Percentiles rank a stretch among this genome's conserved stretches.
Evolutionary conservation across 1,140 invertebrate genomes (phyloP).

Genomic region (Doryteuthis pealeii): DNA sequence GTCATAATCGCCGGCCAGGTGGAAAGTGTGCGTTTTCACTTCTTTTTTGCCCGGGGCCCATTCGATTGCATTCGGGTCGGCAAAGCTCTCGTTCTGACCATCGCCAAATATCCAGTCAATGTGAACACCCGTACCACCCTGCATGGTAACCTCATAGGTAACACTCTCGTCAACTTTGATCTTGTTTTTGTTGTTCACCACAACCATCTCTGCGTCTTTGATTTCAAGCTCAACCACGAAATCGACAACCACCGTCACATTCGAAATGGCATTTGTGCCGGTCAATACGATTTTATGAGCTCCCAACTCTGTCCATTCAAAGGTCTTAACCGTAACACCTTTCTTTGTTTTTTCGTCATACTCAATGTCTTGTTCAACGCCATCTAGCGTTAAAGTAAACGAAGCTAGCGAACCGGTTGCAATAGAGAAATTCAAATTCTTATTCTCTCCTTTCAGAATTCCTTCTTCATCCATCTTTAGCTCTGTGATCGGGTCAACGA

Average conservation of each 20-base stretch:
- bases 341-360: constrained; percentile 13
- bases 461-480: constrained; percentile 28
- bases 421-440: constrained; percentile 26
- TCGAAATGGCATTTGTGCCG: constrained; percentile 34
- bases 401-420: constrained; percentile 24
- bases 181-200: constrained; percentile 17
- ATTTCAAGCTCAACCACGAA: constrained; percentile 38
- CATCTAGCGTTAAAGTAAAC: constrained; percentile 28
- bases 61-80: background rate
- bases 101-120: constrained; percentile 39
- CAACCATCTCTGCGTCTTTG: constrained; percentile 9
- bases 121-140: constrained; percentile 38
- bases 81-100: constrained; percentile 20
- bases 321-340: background rate
- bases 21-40: constrained; percentile 34
- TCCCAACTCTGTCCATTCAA: background rate
- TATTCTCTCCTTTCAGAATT: constrained; percentile 16
- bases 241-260: constrained; percentile 14
- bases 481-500: constrained; percentile 31
- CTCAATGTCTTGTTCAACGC: background rate
- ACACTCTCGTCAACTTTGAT: constrained; percentile 18
- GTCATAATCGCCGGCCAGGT: constrained; percentile 33
- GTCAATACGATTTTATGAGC: constrained; percentile 14
- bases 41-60: constrained; percentile 14
- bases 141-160: constrained; percentile 25